Evolutionary conservation across 1,140 invertebrate species (phyloP).

Genomic region (Tetranychus urticae): DNA sequence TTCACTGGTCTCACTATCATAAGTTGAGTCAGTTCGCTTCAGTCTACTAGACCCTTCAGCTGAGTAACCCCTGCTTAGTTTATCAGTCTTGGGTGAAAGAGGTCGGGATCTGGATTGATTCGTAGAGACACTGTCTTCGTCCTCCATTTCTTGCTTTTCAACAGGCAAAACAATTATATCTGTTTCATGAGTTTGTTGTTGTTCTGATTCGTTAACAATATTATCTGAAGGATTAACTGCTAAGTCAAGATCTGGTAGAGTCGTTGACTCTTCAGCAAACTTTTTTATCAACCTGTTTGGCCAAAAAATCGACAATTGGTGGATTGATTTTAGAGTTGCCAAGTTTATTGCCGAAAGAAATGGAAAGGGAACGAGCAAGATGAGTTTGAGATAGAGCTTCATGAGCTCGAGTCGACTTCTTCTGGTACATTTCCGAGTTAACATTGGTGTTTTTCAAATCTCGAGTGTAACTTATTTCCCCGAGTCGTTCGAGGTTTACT

Average conservation of each 20-base stretch:
- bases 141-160: background rate
- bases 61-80: background rate
- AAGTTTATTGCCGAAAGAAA: conserved; percentile 89
- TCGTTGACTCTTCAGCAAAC: background rate
- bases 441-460: no score
- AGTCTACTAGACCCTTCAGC: background rate
- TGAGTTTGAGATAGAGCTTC: conserved; percentile 48
- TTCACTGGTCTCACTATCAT: background rate
- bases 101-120: background rate
- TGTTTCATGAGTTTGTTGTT: background rate
- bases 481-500: no score
- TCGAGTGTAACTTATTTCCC: no score
- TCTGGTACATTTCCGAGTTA: background rate
- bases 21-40: background rate
- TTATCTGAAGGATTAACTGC: background rate
- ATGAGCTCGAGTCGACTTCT: conserved; percentile 34
- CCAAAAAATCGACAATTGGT: background rate
- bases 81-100: background rate
- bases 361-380: conserved; percentile 51
- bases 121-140: background rate
- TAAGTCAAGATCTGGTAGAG: no score
- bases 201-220: no score
- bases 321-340: conserved; percentile 21
- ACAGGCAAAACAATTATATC: no score
- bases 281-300: conserved; percentile 57